Evolutionary conservation across 2,797 vertebrate species (phyloP).

Genomic region (Chrysocyon brachyurus): DNA sequence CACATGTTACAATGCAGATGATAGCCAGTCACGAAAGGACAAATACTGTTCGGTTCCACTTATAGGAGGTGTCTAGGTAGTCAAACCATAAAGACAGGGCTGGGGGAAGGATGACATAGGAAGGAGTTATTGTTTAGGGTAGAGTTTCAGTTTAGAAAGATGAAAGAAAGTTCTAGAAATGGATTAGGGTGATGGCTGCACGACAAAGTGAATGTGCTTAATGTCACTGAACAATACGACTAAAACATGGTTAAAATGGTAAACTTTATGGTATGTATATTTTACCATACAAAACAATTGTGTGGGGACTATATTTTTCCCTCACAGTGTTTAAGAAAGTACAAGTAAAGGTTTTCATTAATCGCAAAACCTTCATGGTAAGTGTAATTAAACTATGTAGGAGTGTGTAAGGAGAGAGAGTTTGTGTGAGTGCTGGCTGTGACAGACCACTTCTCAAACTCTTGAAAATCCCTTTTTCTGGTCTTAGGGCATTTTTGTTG

Average conservation of each 20-base stretch:
- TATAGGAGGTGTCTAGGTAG: neutral
- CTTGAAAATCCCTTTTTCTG: neutral
- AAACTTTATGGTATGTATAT: neutral
- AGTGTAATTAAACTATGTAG: neutral
- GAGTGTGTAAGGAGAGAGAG: neutral
- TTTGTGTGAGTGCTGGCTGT: rapidly evolving
- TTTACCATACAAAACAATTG: neutral
- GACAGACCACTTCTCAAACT: neutral
- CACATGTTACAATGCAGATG: neutral
- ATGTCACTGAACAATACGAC: neutral
- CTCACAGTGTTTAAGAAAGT: neutral
- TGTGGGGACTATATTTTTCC: neutral
- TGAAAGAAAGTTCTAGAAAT: neutral
- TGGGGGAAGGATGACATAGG: neutral
- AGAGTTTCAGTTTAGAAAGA: neutral
- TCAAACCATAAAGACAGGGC: neutral
- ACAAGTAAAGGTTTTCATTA: neutral
- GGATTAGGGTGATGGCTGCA: neutral
- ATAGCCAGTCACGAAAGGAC: neutral
- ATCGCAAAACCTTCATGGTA: neutral
- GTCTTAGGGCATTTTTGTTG: neutral
- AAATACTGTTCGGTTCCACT: neutral
- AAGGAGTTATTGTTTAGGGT: neutral
- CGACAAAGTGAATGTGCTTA: neutral
- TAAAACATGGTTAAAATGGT: neutral